These are phyloP conservation scores for Brachynemurus nebulosus DNA, from an alignment of 2,888 invertebrate genomes.

Conservation along the genomic window DNA sequence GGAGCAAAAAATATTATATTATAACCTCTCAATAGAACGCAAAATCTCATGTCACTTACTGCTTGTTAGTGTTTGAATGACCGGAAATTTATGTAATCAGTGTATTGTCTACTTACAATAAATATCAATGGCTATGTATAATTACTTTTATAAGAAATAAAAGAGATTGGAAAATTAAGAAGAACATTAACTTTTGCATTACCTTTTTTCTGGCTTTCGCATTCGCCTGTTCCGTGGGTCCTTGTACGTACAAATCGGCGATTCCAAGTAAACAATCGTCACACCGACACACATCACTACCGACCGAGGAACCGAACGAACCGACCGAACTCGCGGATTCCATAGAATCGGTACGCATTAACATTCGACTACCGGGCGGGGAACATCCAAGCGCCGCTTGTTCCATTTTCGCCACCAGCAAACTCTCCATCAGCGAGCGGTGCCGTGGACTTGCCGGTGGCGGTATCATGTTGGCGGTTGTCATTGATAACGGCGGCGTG, in stretches of 20 bases:
- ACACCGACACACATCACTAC: conserved; percentile 65
- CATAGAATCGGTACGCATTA: conserved; percentile 62
- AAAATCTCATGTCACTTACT: too few species aligned
- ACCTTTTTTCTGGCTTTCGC: conserved; percentile 44
- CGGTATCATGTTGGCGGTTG: conserved; percentile 30
- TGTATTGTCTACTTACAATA: too few species aligned
- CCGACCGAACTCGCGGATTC: conserved; percentile 50
- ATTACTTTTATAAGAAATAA: too few species aligned
- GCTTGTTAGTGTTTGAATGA: too few species aligned
- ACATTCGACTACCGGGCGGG: conserved; percentile 29
- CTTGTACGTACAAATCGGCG: conserved; percentile 54
- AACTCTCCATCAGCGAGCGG: conserved; percentile 67
- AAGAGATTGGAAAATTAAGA: too few species aligned
- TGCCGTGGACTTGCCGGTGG: conserved; percentile 37
- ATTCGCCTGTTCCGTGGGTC: conserved; percentile 36
- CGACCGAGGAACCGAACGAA: conserved; percentile 52
- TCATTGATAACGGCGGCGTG: not conserved
- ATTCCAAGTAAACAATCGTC: conserved; percentile 75
- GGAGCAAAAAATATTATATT: too few species aligned
- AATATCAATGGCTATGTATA: too few species aligned
- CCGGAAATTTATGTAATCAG: too few species aligned
- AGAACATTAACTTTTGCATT: too few species aligned
- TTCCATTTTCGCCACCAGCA: conserved; percentile 72
- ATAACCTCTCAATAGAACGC: too few species aligned
- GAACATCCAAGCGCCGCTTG: conserved; percentile 32